These are phyloP conservation scores for Chondrilla cf. caribensis DNA, from an alignment of 37 sponge, comb jelly and placozoan species.

Conservation along the genomic window DNA sequence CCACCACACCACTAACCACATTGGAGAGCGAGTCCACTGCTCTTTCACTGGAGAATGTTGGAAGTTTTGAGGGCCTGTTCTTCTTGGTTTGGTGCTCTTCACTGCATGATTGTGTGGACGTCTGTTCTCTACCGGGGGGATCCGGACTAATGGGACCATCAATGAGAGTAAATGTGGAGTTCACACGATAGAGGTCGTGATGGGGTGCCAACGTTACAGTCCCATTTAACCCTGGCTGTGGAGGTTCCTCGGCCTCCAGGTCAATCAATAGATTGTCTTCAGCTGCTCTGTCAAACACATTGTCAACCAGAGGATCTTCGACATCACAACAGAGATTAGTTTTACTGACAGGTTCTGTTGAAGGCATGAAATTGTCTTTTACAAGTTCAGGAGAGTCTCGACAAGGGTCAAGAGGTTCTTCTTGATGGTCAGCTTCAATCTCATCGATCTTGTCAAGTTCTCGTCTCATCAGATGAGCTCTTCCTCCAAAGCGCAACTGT, in stretches of 20 bases:
- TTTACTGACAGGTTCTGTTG: neutral
- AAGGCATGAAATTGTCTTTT: neutral
- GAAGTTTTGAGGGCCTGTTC: neutral
- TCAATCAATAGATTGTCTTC: neutral
- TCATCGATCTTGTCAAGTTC: neutral
- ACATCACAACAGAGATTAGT: neutral
- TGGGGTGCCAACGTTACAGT: neutral
- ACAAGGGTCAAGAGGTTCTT: neutral
- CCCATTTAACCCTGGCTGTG: neutral
- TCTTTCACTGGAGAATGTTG: neutral
- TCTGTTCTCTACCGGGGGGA: neutral
- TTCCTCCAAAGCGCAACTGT: neutral
- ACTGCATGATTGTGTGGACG: neutral
- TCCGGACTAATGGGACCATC: neutral
- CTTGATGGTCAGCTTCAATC: neutral
- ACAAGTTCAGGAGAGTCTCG: neutral
- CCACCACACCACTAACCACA: neutral
- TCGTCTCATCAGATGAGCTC: neutral
- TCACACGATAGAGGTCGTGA: neutral
- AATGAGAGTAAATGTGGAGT: constrained; percentile 9
- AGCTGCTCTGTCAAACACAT: neutral
- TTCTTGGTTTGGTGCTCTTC: neutral
- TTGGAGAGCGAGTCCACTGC: too few relatives aligned
- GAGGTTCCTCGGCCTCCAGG: neutral
- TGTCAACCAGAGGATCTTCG: neutral